These are phyloP conservation scores for Channallabes apus DNA, from an alignment of 2,797 vertebrate genomes.

Conservation along the genomic window DNA sequence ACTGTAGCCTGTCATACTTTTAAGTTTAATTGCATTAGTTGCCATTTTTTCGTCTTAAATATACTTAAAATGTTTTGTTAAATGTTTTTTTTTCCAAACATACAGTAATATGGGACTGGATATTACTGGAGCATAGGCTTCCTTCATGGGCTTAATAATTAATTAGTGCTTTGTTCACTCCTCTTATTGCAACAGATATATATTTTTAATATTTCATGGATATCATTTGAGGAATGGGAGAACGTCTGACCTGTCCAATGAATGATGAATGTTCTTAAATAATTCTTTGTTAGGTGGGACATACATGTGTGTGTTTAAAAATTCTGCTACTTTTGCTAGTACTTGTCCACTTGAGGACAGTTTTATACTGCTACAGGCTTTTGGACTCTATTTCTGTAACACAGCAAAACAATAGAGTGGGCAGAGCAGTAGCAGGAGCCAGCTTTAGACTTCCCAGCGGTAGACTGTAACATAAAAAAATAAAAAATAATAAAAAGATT, in stretches of 20 bases:
- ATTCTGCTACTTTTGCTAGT: conserved; percentile 8
- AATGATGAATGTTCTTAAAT: conserved; percentile 20
- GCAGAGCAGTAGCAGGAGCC: conserved; percentile 15
- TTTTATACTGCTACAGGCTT: conserved; percentile 22
- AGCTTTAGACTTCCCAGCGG: background rate
- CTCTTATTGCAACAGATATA: background rate
- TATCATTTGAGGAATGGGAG: background rate
- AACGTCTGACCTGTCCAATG: background rate
- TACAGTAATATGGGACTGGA: background rate
- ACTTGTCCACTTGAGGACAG: conserved; percentile 16
- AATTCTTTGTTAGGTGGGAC: background rate
- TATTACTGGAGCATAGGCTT: background rate
- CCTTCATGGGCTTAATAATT: background rate
- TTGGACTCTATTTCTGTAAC: conserved; percentile 27
- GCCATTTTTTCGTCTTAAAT: background rate
- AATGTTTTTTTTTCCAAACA: background rate
- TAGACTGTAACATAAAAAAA: background rate
- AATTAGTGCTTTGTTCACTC: background rate
- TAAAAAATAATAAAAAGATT: background rate
- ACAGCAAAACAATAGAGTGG: conserved; percentile 22
- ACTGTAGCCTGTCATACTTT: background rate
- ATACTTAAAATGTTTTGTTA: background rate
- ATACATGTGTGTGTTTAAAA: conserved; percentile 1
- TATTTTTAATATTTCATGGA: background rate
- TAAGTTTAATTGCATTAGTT: background rate